Base-by-base conservation (phyloP, 2,888 invertebrate genomes). In the Aporophyla nigra region DNA sequence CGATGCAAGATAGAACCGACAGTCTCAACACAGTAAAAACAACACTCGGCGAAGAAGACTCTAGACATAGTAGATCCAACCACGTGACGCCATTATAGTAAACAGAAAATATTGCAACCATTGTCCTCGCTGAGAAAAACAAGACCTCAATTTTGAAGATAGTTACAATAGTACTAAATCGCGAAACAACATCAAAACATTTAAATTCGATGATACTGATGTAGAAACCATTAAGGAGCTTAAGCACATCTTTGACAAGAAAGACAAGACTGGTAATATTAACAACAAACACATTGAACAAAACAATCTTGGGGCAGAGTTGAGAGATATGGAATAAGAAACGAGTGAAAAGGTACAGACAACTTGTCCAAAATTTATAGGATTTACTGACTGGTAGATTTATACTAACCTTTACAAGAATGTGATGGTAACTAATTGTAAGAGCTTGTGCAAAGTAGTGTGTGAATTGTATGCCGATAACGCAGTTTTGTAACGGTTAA, bases 21-120 rank as follows among this genome's bases (percentile, higher is more conserved):
- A 94, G 94, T 78, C 82, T 92, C 61, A 93, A 94, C 16, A 94
- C 94, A 2, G 87, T 93, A 67, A 89, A 90, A 84, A 92, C 92
- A 19, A 87, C 89, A 0, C 76, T 92, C 3, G 89, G 85, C 40
- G 78, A 77, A 59, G 80, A 83, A 14, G 90, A 91, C 70, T 90
- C 87, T 59, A 89, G 67, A 54, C 72, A 61, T 40, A 63, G 43
- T 43, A 74, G 27, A 74, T 59, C 70, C 10, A 73, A 66, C 19
- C 63, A 76, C 24, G 33, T 21, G 27, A 33, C 53, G 1, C 54
- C 49, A 10, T 49, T 54, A 43, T 71, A 83, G 61, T 21, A 9
- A 19, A 61, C 4, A 58, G 49, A 16, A 33, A 21, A 27, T 53
- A 58, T 21, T 33, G 10, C 33, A 75, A 68, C 61, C n/a, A 6